Conservation (phyloP, 2,113 vertebrate genomes). For the Caranx ignobilis region DNA sequence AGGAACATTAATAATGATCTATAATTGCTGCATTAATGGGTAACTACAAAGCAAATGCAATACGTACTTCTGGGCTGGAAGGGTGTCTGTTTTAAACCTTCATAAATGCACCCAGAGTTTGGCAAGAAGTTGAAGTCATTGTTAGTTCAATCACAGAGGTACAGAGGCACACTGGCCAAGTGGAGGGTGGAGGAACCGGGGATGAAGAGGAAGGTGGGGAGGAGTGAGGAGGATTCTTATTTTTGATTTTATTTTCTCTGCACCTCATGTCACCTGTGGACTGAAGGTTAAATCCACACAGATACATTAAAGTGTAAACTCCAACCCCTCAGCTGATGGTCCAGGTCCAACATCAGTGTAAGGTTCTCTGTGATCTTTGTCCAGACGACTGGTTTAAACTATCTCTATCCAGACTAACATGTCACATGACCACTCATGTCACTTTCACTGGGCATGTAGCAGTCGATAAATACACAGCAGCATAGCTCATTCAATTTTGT, state of each 20-base stretch:
- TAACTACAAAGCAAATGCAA: slow-evolving; percentile 64
- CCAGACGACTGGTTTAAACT: too few relatives aligned
- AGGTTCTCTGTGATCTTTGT: too few relatives aligned
- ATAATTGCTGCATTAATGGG: slow-evolving; percentile 57
- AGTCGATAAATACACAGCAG: too few relatives aligned
- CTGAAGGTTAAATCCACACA: too few relatives aligned
- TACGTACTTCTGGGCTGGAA: slow-evolving; percentile 67
- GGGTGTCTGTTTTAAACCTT: slow-evolving; percentile 75
- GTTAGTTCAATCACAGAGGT: slow-evolving; percentile 59
- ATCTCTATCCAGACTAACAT: too few relatives aligned
- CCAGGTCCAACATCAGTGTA: too few relatives aligned
- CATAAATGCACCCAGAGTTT: slow-evolving; percentile 68
- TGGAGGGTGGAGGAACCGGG: not conserved
- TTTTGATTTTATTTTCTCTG: not conserved
- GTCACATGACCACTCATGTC: too few relatives aligned
- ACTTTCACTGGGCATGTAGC: too few relatives aligned
- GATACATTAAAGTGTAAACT: too few relatives aligned
- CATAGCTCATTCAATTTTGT: too few relatives aligned
- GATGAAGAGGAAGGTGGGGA: not conserved
- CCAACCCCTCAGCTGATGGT: too few relatives aligned
- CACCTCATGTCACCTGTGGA: not conserved
- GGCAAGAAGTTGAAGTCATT: slow-evolving; percentile 70
- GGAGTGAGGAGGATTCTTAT: not conserved
- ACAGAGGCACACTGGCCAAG: slow-evolving; percentile 33
- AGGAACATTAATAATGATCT: slow-evolving; percentile 34